A percentile compares a stretch with the other conserved stretches of the same genome.
Evolutionary conservation across 2,797 vertebrate species (phyloP).

Genomic region (Peromyscus aztecus): DNA sequence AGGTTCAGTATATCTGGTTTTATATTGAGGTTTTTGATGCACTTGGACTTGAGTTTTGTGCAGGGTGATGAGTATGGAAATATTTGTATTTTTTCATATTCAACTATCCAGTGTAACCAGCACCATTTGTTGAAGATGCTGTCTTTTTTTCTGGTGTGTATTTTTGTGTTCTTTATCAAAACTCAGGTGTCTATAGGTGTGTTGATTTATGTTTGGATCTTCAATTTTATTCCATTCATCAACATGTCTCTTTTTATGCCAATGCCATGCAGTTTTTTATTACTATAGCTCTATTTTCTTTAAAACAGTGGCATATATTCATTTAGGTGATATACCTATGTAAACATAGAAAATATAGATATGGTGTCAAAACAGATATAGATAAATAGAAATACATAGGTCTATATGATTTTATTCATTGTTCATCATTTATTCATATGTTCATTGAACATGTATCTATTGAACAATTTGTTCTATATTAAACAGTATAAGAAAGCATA

Average conservation of each 20-base stretch:
- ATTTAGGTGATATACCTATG: conserved; percentile 37
- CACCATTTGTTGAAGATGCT: not conserved
- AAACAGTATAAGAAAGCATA: not conserved
- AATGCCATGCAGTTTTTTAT: not conserved
- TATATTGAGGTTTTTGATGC: not conserved
- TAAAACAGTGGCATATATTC: conserved; percentile 2
- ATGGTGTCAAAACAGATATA: not conserved
- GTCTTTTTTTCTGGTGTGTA: not conserved
- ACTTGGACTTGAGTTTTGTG: not conserved
- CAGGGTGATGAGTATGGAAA: not conserved
- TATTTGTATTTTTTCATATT: not conserved
- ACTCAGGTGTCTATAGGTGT: too few relatives aligned
- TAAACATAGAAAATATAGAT: not conserved
- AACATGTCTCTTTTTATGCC: not conserved
- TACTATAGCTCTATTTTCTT: not conserved
- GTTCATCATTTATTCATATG: too few relatives aligned
- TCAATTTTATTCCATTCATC: not conserved
- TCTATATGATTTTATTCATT: not conserved
- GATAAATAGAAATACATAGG: not conserved
- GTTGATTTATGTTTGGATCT: not conserved
- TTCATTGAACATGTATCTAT: conserved; percentile 6
- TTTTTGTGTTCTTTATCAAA: too few relatives aligned
- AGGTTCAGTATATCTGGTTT: not conserved
- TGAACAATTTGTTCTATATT: not conserved
- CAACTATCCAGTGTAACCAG: not conserved